These are phyloP conservation scores for Sprattus sprattus DNA, from an alignment of 2,113 vertebrate genomes.

Conservation along the genomic window DNA sequence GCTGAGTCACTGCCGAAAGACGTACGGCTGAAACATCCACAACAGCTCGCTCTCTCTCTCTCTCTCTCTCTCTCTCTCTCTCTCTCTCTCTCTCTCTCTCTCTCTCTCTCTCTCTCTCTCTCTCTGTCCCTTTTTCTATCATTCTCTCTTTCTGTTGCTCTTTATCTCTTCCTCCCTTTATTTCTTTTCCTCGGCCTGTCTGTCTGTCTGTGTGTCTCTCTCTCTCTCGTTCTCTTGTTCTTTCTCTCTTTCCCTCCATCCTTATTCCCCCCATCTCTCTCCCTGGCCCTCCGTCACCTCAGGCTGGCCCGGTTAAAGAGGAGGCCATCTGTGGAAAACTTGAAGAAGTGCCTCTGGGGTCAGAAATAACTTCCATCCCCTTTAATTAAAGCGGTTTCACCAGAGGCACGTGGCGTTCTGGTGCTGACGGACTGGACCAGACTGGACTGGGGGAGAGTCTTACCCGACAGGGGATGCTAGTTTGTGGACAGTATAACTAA, in stretches of 20 bases:
- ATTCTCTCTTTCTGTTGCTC: neutral
- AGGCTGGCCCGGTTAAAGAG: no score
- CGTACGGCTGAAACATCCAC: neutral
- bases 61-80: neutral
- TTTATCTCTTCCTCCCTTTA: neutral
- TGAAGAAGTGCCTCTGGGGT: no score
- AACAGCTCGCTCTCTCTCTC: neutral
- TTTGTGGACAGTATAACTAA: no score
- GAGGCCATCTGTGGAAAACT: no score
- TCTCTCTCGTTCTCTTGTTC: neutral
- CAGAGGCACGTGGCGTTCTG: no score
- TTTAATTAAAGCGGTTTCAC: no score
- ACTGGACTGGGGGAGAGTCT: no score
- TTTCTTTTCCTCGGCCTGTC: neutral
- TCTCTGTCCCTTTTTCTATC: neutral
- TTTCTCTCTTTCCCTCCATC: neutral
- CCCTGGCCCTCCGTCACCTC: no score
- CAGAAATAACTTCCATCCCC: no score
- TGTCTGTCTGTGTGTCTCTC: neutral
- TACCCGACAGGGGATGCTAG: no score
- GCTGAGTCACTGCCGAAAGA: neutral
- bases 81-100: neutral
- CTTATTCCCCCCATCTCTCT: no score
- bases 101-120: neutral
- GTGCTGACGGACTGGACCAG: no score